Evolutionary conservation across 2,888 invertebrate genomes (phyloP).

Genomic region (Cyclophora albipunctata): DNA sequence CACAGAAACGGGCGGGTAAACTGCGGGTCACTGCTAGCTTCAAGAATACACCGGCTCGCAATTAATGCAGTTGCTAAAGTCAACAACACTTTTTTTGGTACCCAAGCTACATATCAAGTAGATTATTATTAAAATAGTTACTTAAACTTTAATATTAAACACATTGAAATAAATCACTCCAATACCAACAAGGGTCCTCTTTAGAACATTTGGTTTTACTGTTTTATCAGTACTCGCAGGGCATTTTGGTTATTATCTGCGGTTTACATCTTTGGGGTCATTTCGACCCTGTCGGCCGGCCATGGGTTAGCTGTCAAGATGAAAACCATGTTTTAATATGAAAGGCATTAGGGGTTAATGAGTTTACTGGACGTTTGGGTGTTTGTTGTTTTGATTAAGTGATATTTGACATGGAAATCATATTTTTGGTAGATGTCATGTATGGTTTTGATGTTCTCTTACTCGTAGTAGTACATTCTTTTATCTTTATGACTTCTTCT

Average conservation of each 20-base stretch:
- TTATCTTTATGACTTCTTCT: too few species aligned
- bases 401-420: conserved; percentile 29
- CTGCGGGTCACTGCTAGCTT: too few species aligned
- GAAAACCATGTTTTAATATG: conserved; percentile 55
- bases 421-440: conserved; percentile 3
- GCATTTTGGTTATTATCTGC: conserved; percentile 53
- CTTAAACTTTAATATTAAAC: too few species aligned
- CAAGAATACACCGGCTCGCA: too few species aligned
- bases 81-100: too few species aligned
- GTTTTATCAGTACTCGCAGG: conserved; percentile 64
- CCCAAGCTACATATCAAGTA: conserved; percentile 11
- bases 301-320: conserved; percentile 62
- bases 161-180: not conserved
- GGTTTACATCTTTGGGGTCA: conserved; percentile 57
- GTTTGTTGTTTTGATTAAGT: conserved; percentile 20
- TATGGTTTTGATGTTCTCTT: too few species aligned
- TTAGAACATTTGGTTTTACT: conserved; percentile 52
- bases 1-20: too few species aligned
- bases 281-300: conserved; percentile 31
- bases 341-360: conserved; percentile 58
- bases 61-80: too few species aligned
- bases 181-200: conserved; percentile 15
- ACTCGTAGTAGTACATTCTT: too few species aligned
- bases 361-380: conserved; percentile 41
- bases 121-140: conserved; percentile 12